Evolutionary conservation across 2,888 invertebrate genomes (phyloP), one percentile per base, ranked within the genome.

Genomic region (Lamellibrachia columna): DNA sequence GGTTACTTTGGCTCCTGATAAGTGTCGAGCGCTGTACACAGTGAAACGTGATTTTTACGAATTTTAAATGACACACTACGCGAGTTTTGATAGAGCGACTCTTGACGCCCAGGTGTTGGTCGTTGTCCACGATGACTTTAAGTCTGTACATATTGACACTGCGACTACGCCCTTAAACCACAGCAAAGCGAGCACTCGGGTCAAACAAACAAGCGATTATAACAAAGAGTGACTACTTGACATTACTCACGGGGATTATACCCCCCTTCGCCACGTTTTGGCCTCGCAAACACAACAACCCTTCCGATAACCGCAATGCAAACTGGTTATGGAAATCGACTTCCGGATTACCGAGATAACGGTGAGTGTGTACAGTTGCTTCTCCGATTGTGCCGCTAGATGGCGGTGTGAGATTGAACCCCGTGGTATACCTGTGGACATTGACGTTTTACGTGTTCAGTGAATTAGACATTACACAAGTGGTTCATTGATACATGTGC

Each of bases 191-290:
- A n/a, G 22, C 75, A 75, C 75, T 75, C 22, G 22, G n/a, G 22
- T 22, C 75, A 22, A n/a, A 75, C 75, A 75, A 75, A n/a, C 75
- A 75, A 22, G 22, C 75, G 75, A 75, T 75, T 75, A 40, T 40
- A 75, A 75, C 75, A 75, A 75, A 75, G 75, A 75, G 75, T 75
- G 75, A 75, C 75, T n/a, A 15, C 75, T 75, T 75, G 75, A 75
- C 75, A 75, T 75, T 6, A 75, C 22, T 22, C 15, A n/a, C 4
- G 75, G n/a, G 75, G 15, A 75, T 22, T 22, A 75, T 6, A 15
- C 22, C 75, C 22, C 6, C 15, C 75, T n/a, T 6, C 22, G 22
- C 75, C 75, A 75, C 75, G 22, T 75, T 75, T 75, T 75, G 75
- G 15, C 75, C n/a, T 75, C 6, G 75, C 75, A 75, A 75, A 75